phyloP scores from a whole-genome alignment of 1,140 invertebrate species.

The Anastatus disparis region DNA sequence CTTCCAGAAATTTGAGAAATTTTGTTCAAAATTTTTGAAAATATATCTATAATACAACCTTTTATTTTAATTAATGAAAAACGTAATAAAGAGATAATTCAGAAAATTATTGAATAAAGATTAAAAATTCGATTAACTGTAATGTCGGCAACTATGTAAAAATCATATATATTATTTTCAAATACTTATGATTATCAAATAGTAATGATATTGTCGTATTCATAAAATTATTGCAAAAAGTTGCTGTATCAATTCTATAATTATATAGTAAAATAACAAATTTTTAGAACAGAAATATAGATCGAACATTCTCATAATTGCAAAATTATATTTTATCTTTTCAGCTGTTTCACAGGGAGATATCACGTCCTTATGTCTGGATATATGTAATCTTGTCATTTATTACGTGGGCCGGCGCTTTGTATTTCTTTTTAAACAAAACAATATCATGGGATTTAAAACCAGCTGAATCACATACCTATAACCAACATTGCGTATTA shows the following conservation, averaged over 20 bases:
- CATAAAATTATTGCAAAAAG: too few species aligned
- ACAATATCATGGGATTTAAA: slow-evolving; percentile 84
- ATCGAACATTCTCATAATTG: slow-evolving; percentile 8
- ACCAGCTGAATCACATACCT: slow-evolving; percentile 81
- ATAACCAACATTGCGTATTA: slow-evolving; percentile 78
- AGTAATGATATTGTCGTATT: too few species aligned
- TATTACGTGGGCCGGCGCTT: slow-evolving; percentile 75
- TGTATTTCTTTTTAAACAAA: slow-evolving; percentile 82
- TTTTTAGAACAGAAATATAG: too few species aligned
- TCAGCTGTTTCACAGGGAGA: slow-evolving; percentile 76
- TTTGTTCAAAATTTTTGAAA: too few species aligned
- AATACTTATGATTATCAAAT: slow-evolving; percentile 16
- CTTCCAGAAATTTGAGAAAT: neutral
- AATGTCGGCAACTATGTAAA: too few species aligned
- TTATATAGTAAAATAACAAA: too few species aligned
- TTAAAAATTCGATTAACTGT: too few species aligned
- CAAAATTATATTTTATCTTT: slow-evolving; percentile 48
- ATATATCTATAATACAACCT: too few species aligned
- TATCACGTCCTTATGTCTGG: slow-evolving; percentile 71
- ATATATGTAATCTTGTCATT: slow-evolving; percentile 75
- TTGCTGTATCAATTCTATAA: too few species aligned
- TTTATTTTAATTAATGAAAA: too few species aligned
- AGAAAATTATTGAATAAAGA: too few species aligned
- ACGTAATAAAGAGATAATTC: too few species aligned
- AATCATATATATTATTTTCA: neutral